Evolutionary conservation across 2,888 invertebrate species (phyloP).

Genomic region (Zaprionus obscuricornis): DNA sequence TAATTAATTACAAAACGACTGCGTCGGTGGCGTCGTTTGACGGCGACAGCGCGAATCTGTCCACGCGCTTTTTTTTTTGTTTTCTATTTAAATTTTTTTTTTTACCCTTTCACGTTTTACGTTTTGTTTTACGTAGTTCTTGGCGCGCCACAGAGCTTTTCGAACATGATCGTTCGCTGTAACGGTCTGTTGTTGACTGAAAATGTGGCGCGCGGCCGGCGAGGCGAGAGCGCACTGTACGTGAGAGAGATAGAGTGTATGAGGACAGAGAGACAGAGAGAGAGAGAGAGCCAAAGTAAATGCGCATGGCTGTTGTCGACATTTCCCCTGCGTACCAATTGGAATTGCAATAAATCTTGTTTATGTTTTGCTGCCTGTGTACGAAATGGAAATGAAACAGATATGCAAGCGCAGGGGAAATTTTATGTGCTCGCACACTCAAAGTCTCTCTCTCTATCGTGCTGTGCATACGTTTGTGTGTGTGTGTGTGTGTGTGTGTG

Average conservation of each 20-base stretch:
- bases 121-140: conserved; percentile 38
- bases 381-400: conserved; percentile 59
- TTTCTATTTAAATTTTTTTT: no score
- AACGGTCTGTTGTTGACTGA: conserved; percentile 81
- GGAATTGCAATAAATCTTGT: conserved; percentile 65
- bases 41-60: conserved; percentile 43
- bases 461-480: conserved; percentile 1
- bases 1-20: conserved; percentile 69
- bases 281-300: conserved; percentile 6
- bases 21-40: conserved; percentile 14
- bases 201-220: conserved; percentile 53
- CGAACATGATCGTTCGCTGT: conserved; percentile 79
- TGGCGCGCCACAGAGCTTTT: conserved; percentile 64
- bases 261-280: conserved; percentile 21
- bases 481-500: conserved; percentile 19
- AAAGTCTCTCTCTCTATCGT: conserved; percentile 1
- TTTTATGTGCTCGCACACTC: conserved; percentile 11
- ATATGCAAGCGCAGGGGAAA: conserved; percentile 61
- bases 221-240: conserved; percentile 38
- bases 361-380: conserved; percentile 41
- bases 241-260: conserved; percentile 8
- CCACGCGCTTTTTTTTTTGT: conserved; percentile 40
- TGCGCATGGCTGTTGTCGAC: conserved; percentile 36
- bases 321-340: conserved; percentile 63
- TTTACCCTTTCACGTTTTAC: conserved; percentile 22